phyloP scores from a whole-genome alignment of 1,140 invertebrate genomes.

The Drosophila ambigua region DNA sequence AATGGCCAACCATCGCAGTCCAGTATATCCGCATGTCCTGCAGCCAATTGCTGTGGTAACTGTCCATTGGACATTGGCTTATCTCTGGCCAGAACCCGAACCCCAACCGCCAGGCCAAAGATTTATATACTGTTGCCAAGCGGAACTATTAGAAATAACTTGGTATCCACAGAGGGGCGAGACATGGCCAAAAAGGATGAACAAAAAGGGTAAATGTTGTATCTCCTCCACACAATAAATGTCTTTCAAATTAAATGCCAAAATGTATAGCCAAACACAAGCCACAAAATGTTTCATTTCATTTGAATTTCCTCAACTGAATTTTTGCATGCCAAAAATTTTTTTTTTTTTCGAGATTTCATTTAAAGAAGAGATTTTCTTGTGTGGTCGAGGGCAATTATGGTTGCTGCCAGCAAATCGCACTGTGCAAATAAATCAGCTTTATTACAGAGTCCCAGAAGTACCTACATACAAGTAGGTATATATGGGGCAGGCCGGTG shows the following conservation, averaged over 20 bases:
- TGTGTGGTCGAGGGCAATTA: constrained; percentile 29
- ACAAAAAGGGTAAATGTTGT: neutral
- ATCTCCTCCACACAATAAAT: constrained; percentile 22
- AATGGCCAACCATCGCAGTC: too few species aligned
- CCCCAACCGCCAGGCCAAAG: constrained; percentile 39
- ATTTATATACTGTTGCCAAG: constrained; percentile 56
- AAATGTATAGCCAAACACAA: constrained; percentile 53
- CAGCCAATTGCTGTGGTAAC: constrained; percentile 44
- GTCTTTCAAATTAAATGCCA: constrained; percentile 46
- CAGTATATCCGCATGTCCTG: constrained; percentile 29
- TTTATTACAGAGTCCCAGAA: constrained; percentile 48
- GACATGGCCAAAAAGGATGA: too few species aligned
- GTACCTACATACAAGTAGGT: too few species aligned
- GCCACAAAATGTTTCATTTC: constrained; percentile 44
- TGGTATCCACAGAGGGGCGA: too few species aligned
- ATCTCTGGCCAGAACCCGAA: constrained; percentile 40
- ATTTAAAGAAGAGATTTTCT: constrained; percentile 1
- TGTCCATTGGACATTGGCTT: constrained; percentile 39
- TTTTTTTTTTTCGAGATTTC: constrained; percentile 22
- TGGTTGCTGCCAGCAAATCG: constrained; percentile 49
- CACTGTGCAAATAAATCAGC: constrained; percentile 56
- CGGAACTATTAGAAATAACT: constrained; percentile 43
- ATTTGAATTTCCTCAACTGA: too few species aligned
- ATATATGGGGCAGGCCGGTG: too few species aligned
- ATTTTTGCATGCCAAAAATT: constrained; percentile 15